These are phyloP conservation scores for Melopsittacus undulatus DNA, from an alignment of 2,797 vertebrate species.

Conservation along the genomic window DNA sequence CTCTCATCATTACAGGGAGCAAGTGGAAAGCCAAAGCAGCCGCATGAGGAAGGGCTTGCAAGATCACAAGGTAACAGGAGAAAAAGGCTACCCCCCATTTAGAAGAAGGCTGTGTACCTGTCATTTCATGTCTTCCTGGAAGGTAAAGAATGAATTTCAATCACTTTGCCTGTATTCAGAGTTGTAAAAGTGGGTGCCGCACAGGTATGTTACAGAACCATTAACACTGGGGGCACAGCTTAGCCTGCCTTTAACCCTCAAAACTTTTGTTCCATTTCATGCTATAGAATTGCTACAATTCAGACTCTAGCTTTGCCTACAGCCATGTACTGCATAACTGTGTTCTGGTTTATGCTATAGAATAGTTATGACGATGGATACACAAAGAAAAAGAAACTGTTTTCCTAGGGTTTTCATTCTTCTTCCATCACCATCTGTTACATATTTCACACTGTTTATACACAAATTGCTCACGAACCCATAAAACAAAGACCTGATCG, in stretches of 20 bases:
- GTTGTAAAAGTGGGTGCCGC: not conserved
- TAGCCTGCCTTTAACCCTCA: not conserved
- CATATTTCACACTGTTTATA: not conserved
- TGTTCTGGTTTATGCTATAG: not conserved
- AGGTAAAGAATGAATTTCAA: not conserved
- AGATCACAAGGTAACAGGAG: not conserved
- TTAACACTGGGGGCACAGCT: not conserved
- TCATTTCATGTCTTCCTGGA: not conserved
- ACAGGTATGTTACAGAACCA: not conserved
- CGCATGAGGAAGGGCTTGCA: fast-evolving
- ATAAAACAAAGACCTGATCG: not conserved
- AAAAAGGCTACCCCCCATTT: not conserved
- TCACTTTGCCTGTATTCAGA: not conserved
- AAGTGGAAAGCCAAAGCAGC: not conserved
- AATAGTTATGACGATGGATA: not conserved
- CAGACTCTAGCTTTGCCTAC: not conserved
- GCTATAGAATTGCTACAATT: not conserved
- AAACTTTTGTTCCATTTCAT: not conserved
- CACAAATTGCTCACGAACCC: not conserved
- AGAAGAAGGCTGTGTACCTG: not conserved
- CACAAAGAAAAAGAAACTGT: not conserved
- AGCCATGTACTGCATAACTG: fast-evolving
- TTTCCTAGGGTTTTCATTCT: not conserved
- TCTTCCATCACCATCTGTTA: not conserved
- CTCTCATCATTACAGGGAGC: not conserved